Evolutionary conservation across 2,113 vertebrate species (phyloP), one percentile per base, ranked within the genome.

Genomic region (Mastomys coucha): DNA sequence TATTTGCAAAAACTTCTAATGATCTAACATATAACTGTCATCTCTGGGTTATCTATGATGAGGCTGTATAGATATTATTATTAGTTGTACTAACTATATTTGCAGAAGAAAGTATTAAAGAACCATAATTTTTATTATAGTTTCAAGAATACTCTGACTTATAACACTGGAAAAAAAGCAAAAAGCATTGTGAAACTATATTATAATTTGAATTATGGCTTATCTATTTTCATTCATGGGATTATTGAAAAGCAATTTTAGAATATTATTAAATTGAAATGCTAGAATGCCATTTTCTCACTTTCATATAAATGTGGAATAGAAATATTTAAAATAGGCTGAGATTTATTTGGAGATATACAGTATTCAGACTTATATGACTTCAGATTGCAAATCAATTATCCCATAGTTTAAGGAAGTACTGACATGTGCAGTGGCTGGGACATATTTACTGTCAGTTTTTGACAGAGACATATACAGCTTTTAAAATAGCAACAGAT

Each of bases 401-500:
- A 88, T 82, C 67, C 7, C 8, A 31, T 72, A 87, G 31, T 73
- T 93, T 77, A 88, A 94, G 45, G 36, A 51, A 80, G 56, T 39
- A 58, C 22, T 93, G 75, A 10, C 36, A 72, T 60, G 78, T 84
- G 22, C 26, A 69, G 60, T 85, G 56, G 26, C 75, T 56, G 39
- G 67, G 70, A 72, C 14, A 88, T 92, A 36, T 92, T 96, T 95
- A 91, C 26, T 75, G n/a, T 28, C 26, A 91, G 33, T n/a, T 81
- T 89, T 85, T 84, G 67, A 95, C 82, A 96, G 53, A 91, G 17
- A 76, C 42, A 76, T 70, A 63, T 0, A 80, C 7, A 58, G 3
- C 45, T 77, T 93, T 96, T 88, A 89, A 97, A 92, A 96, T 33
- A 96, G 45, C 13, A 96, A 77, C 65, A 94, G 77, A 91, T 96